Percentiles rank a stretch among this genome's conserved stretches.
Evolutionary conservation across 2,113 vertebrate genomes (phyloP).

Genomic region (Nycticryphes semicollaris): DNA sequence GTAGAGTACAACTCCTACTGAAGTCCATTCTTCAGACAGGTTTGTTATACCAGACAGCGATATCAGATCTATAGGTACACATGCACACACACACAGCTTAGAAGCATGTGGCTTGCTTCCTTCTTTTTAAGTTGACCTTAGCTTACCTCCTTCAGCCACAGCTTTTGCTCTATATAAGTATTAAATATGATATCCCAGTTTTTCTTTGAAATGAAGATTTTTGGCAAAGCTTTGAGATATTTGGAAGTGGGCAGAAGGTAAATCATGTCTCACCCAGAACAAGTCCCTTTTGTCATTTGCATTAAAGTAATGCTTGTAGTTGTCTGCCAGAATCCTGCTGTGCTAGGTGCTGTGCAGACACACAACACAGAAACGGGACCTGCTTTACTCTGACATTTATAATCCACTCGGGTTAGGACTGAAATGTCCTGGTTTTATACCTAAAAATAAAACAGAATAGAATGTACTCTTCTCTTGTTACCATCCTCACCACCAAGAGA

Average conservation of each 20-base stretch:
- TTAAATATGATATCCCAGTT: neutral
- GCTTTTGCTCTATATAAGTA: neutral
- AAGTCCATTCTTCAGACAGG: neutral
- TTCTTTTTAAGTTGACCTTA: neutral
- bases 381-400: neutral
- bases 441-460: conserved; percentile 67
- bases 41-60: neutral
- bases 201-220: neutral
- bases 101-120: neutral
- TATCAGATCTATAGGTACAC: neutral
- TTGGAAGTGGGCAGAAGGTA: neutral
- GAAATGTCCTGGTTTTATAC: conserved; percentile 12
- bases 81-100: neutral
- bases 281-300: neutral
- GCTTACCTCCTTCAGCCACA: neutral
- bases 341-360: neutral
- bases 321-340: neutral
- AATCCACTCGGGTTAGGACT: neutral
- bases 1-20: neutral
- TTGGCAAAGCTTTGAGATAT: neutral
- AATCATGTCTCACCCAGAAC: neutral
- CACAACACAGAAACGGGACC: neutral
- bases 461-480: conserved; percentile 41
- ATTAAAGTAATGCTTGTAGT: neutral
- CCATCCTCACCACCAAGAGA: neutral